phyloP scores from a whole-genome alignment of 2,113 vertebrate genomes.

The Petroica traversi region DNA sequence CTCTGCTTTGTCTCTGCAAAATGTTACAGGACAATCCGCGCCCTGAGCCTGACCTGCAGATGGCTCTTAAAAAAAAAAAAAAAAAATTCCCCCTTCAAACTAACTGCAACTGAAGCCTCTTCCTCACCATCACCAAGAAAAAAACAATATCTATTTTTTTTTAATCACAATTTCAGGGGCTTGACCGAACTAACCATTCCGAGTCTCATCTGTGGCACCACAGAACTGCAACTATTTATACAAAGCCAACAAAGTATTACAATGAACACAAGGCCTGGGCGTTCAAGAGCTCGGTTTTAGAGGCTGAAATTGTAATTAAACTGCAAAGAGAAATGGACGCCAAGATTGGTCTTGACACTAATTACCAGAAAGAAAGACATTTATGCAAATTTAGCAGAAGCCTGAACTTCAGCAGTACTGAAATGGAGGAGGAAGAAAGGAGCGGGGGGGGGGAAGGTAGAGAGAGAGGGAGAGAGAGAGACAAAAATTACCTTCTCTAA shows the following conservation, averaged over 20 bases:
- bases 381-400: conserved; percentile 88
- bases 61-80: conserved; percentile 42
- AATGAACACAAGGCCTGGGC: conserved; percentile 76
- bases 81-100: not conserved
- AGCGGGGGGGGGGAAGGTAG: not conserved
- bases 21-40: conserved; percentile 64
- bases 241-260: conserved; percentile 75
- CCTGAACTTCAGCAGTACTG: conserved; percentile 73
- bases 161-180: not conserved
- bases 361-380: conserved; percentile 94
- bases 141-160: not conserved
- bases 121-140: not conserved
- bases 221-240: conserved; percentile 67
- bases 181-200: conserved; percentile 32
- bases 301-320: conserved; percentile 96
- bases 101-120: conserved; percentile 33
- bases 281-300: conserved; percentile 83
- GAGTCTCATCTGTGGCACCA: conserved; percentile 31
- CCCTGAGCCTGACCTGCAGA: conserved; percentile 67
- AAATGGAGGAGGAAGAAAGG: conserved; percentile 32
- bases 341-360: conserved; percentile 97
- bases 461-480: not conserved
- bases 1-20: conserved; percentile 76
- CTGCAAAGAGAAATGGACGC: conserved; percentile 87
- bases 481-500: conserved; percentile 95